Conservation (phyloP, 2,113 vertebrate species). For the Channa maculata region DNA sequence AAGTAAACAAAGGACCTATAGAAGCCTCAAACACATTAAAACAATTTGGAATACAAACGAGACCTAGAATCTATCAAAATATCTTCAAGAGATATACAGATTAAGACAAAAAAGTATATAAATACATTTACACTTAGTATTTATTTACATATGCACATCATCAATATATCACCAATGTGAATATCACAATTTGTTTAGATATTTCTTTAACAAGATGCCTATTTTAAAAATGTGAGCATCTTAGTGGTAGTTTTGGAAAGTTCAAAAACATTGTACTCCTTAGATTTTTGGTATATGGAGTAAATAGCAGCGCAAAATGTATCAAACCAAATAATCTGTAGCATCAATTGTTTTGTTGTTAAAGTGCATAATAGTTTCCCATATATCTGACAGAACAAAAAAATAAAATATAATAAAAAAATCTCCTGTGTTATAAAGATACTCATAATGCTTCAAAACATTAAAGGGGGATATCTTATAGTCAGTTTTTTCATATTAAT, state of each 20-base stretch:
- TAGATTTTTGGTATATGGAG: constrained; percentile 26
- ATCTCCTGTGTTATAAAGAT: constrained; percentile 14
- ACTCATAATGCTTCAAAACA: constrained; percentile 8
- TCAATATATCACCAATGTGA: constrained; percentile 76
- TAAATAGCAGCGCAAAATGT: constrained; percentile 61
- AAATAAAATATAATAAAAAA: neutral
- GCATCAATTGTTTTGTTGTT: constrained; percentile 18
- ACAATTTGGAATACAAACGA: constrained; percentile 62
- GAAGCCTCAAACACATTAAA: constrained; percentile 67
- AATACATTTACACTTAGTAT: constrained; percentile 78
- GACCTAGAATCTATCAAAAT: constrained; percentile 81
- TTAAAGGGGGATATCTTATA: neutral
- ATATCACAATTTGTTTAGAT: constrained; percentile 81
- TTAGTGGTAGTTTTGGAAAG: constrained; percentile 53
- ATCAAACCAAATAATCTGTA: constrained; percentile 38
- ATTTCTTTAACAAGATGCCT: constrained; percentile 66
- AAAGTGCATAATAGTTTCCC: constrained; percentile 56
- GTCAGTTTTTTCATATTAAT: neutral
- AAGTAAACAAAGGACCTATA: constrained; percentile 67
- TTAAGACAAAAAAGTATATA: constrained; percentile 81
- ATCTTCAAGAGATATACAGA: constrained; percentile 81
- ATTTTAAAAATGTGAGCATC: constrained; percentile 47
- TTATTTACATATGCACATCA: constrained; percentile 79
- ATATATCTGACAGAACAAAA: constrained; percentile 19
- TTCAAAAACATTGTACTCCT: constrained; percentile 35